A percentile compares a stretch with the other conserved stretches of the same genome.
Conservation (phyloP, 1,140 invertebrate species). For the Solen grandis region DNA sequence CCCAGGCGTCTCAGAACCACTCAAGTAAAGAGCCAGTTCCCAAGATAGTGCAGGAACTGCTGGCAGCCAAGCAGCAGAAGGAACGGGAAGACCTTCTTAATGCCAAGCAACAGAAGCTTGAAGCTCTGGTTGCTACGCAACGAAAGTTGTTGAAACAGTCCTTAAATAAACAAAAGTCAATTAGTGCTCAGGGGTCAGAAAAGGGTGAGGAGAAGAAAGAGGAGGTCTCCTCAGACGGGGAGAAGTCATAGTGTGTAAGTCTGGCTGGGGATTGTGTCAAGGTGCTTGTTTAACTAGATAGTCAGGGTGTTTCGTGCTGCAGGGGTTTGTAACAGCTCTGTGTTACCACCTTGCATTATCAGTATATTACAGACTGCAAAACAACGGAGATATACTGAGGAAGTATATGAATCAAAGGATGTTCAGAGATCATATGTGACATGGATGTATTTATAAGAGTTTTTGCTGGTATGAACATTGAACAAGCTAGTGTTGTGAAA, state of each 20-base stretch:
- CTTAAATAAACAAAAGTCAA: not conserved
- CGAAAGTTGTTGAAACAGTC: slow-evolving; percentile 19
- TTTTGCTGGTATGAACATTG: too few relatives aligned
- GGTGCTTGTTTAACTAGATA: not conserved
- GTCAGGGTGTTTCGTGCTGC: not conserved
- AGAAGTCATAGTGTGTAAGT: slow-evolving; percentile 4
- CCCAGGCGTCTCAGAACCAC: not conserved
- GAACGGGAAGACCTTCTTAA: slow-evolving; percentile 22
- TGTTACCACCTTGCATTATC: not conserved
- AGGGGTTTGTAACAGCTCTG: not conserved
- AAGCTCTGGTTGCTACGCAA: slow-evolving; percentile 9
- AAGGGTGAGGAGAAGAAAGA: not conserved
- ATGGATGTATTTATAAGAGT: too few relatives aligned
- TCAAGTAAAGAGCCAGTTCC: slow-evolving; percentile 39
- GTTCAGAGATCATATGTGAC: too few relatives aligned
- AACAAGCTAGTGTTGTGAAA: too few relatives aligned
- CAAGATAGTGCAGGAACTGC: slow-evolving; percentile 50
- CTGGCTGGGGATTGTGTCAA: not conserved
- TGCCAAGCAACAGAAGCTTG: slow-evolving; percentile 18
- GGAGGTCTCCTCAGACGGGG: not conserved
- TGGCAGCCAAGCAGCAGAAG: slow-evolving; percentile 46
- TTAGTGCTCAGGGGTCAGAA: slow-evolving; percentile 30
- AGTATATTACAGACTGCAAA: not conserved
- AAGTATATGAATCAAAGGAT: not conserved
- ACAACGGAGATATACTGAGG: not conserved